A percentile compares a stretch with the other conserved stretches of the same genome.
Conservation (phyloP, 2,113 vertebrate genomes). For the Gulo gulo region DNA sequence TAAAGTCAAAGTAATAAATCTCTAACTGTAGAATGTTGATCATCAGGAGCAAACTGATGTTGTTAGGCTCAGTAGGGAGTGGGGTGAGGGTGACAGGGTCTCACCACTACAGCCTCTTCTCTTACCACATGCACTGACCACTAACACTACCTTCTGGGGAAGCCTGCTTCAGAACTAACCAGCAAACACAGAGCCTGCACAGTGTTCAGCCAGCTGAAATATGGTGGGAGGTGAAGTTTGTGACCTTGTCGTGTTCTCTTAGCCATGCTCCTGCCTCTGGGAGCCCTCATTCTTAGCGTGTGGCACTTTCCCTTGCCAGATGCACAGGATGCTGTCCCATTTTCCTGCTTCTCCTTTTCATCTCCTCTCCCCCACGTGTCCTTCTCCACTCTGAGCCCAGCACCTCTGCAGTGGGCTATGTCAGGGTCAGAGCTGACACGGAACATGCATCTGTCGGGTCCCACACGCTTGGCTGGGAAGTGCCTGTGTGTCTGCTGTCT, state of each 20-base stretch:
- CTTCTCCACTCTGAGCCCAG: neutral
- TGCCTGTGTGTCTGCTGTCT: too few relatives aligned
- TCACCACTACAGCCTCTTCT: neutral
- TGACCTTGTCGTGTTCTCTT: neutral
- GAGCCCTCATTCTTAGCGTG: neutral
- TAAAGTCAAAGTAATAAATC: neutral
- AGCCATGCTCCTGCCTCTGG: neutral
- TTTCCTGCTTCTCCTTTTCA: neutral
- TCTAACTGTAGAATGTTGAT: neutral
- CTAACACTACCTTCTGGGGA: neutral
- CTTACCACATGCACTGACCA: neutral
- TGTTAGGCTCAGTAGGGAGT: neutral
- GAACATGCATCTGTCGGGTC: neutral
- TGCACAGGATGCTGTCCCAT: neutral
- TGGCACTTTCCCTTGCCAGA: neutral
- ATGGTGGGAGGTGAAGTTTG: fast-evolving
- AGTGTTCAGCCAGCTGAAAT: neutral
- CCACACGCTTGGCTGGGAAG: neutral
- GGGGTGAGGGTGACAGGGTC: neutral
- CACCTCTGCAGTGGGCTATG: too few relatives aligned
- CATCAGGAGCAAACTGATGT: neutral
- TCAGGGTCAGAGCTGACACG: neutral
- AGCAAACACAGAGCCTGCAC: neutral
- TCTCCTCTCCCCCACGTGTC: neutral
- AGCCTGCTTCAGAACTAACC: neutral